These are phyloP conservation scores for Cosmia trapezina DNA, from an alignment of 2,888 invertebrate species.

Conservation along the genomic window DNA sequence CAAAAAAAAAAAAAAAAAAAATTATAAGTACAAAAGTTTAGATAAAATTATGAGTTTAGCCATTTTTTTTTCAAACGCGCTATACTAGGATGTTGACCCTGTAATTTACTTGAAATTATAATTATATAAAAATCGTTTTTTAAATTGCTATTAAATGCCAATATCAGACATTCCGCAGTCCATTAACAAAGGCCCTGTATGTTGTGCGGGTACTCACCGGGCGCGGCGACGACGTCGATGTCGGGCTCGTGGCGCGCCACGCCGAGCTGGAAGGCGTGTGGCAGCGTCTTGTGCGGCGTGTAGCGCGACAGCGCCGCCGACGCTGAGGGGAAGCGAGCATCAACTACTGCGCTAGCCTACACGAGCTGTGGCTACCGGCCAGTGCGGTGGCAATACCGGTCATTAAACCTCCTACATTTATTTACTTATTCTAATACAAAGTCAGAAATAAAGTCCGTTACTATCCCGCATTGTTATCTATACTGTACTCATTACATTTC, in stretches of 20 bases:
- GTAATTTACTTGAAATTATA: no score
- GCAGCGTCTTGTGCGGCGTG: constrained; percentile 94
- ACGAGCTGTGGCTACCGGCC: background rate
- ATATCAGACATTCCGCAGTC: background rate
- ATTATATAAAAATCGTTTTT: no score
- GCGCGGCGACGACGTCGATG: background rate
- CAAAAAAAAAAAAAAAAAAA: no score
- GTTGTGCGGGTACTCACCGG: constrained; percentile 15
- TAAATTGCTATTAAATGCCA: no score
- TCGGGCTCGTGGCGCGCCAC: constrained; percentile 90
- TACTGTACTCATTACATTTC: background rate
- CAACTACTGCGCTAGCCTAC: constrained; percentile 30
- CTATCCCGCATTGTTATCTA: background rate
- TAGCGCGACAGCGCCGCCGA: constrained; percentile 95
- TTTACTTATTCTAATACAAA: background rate
- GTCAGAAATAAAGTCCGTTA: background rate
- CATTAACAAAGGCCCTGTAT: background rate
- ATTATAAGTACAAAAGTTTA: no score
- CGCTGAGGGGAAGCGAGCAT: constrained; percentile 77
- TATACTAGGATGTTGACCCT: no score
- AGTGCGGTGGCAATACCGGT: background rate
- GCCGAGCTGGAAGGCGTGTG: constrained; percentile 94
- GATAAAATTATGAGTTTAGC: no score
- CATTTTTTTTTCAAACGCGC: no score
- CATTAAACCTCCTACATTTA: no score